Evolutionary conservation across 2,113 vertebrate genomes (phyloP), one percentile per base, ranked within the genome.

Genomic region (Galeopterus variegatus): DNA sequence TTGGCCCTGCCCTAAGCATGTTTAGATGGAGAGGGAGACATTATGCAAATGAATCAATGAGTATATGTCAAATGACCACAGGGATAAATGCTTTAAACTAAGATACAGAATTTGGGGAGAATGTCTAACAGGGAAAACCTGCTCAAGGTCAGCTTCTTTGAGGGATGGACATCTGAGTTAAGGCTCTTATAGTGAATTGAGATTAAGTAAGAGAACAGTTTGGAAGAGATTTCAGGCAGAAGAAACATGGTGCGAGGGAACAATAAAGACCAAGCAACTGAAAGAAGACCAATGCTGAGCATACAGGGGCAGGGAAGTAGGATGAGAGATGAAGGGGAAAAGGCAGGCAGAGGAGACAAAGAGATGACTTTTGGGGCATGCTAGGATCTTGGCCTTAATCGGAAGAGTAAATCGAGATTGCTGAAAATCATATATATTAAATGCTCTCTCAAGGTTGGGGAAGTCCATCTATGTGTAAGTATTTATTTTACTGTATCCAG

Each of bases 241-340:
- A 60, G 24, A 36, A 65, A 79, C 5, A 24, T 24, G 48, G 33
- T 58, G 9, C 26, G 3, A 54, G 36, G 24, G 41, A 52, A 4
- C 6, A 58, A 12, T 64, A 31, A 50, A n/a, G 18, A 79, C 12
- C 9, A 36, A 62, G 24, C 23, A 77, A 62, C 15, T 85, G 26
- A 50, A 77, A 52, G 19, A 86, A 81, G 13, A n/a, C 5, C 28
- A 19, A 0, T 64, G 45, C 19, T 60, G 45, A 31, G 1, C 21
- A 45, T 33, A 81, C 21, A 18, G 18, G 28, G 1, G 0, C 41
- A 23, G 23, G 6, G 8, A 1, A 21, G 0, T 69, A 15, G 14
- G 1, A 33, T n/a, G 6, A 69, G 31, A 69, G 24, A 48, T n/a
- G 26, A 19, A 69, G 4, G 11, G 14, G 3, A 33, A 80, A 67